Conservation (phyloP, 2,113 vertebrate genomes). For the Lagopus muta region DNA sequence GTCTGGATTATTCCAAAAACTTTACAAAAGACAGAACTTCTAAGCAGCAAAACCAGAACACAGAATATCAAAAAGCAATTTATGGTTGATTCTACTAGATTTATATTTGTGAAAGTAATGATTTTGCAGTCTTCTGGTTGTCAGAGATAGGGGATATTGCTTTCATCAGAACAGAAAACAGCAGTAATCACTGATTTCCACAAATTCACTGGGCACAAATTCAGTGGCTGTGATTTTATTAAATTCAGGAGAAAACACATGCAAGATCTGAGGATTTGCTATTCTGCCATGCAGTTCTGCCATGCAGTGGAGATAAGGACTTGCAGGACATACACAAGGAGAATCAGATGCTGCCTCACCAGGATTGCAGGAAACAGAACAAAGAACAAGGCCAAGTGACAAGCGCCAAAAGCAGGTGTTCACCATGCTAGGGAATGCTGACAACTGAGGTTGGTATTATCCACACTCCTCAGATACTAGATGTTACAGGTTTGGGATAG, state of each 20-base stretch:
- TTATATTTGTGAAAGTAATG: background rate
- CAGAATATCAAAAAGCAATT: background rate
- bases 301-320: background rate
- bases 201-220: too few relatives aligned
- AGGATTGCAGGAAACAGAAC: background rate
- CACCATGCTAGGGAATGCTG: rapidly evolving
- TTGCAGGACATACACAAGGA: background rate
- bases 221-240: background rate
- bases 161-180: background rate
- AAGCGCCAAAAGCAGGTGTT: background rate
- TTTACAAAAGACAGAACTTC: background rate
- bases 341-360: background rate
- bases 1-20: background rate
- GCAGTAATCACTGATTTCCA: background rate
- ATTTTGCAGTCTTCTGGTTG: background rate
- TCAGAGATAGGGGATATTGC: background rate
- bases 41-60: background rate
- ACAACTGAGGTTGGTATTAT: background rate
- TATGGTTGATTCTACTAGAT: background rate
- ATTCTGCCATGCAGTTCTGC: background rate
- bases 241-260: background rate
- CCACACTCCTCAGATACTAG: background rate
- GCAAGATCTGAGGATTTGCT: background rate
- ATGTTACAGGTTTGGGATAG: background rate
- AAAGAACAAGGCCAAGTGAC: background rate